These are phyloP conservation scores for Cryptomyrus ogoouensis DNA, from an alignment of 2,113 vertebrate species.

Conservation along the genomic window DNA sequence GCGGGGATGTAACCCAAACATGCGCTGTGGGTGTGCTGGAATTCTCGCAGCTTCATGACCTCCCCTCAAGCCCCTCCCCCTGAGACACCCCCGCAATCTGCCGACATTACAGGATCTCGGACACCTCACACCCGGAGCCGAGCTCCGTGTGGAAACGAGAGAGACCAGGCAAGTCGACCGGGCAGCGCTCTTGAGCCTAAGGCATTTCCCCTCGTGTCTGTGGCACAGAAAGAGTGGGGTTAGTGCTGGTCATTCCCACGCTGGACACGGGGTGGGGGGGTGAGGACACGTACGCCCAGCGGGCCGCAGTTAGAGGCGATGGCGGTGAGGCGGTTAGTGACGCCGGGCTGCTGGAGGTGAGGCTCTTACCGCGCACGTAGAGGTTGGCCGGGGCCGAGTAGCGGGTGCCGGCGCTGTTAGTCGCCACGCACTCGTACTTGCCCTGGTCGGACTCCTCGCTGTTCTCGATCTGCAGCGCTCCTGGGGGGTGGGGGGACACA, in stretches of 20 bases:
- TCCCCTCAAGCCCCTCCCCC: neutral
- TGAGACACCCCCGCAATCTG: neutral
- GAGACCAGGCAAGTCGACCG: neutral
- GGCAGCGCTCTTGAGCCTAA: neutral
- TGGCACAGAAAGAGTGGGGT: neutral
- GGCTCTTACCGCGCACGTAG: constrained; percentile 91
- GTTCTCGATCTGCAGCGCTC: constrained; percentile 95
- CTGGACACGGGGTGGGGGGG: neutral
- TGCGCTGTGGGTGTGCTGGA: neutral
- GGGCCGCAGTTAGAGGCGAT: neutral
- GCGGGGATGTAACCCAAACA: neutral
- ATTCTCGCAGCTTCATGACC: neutral
- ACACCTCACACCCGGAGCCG: neutral
- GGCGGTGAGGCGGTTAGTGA: constrained; percentile 24
- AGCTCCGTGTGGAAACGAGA: neutral
- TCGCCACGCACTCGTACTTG: constrained; percentile 95
- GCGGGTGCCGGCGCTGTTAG: constrained; percentile 89
- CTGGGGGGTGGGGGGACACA: constrained; percentile 49
- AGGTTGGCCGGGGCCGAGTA: constrained; percentile 95
- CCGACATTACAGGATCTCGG: constrained; percentile 10
- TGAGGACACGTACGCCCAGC: neutral
- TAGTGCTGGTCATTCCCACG: constrained; percentile 10
- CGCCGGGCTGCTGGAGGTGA: neutral
- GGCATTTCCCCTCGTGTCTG: neutral
- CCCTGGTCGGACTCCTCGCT: constrained; percentile 97